phyloP scores from a whole-genome alignment of 2,797 vertebrate species.

The Enteromius treurensis region DNA sequence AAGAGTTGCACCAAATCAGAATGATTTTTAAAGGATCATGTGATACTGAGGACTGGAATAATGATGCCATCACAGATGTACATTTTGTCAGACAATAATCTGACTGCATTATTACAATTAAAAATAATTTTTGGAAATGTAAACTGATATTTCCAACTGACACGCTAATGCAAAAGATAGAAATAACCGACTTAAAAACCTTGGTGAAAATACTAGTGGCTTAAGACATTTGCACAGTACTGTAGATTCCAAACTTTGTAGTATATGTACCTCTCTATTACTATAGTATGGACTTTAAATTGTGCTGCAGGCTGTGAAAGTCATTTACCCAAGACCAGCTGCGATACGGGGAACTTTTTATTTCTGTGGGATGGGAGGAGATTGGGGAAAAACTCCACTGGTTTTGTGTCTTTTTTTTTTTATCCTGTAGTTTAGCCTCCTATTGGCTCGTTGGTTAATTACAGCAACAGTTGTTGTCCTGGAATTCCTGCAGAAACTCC shows the following conservation, averaged over 20 bases:
- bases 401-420: slow-evolving; percentile 48
- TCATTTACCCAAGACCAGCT: slow-evolving; percentile 59
- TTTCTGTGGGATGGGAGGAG: slow-evolving; percentile 54
- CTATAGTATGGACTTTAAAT: slow-evolving; percentile 56
- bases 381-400: slow-evolving; percentile 31
- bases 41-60: slow-evolving; percentile 1
- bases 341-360: slow-evolving; percentile 55
- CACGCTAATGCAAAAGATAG: too few species aligned
- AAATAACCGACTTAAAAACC: too few species aligned
- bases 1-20: background rate
- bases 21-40: background rate
- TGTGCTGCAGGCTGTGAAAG: slow-evolving; percentile 62
- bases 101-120: too few species aligned
- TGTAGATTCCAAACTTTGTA: slow-evolving; percentile 1
- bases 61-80: background rate
- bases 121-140: too few species aligned
- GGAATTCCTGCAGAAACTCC: slow-evolving; percentile 30
- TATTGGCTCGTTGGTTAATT: slow-evolving; percentile 54
- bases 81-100: background rate
- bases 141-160: too few species aligned
- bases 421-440: slow-evolving; percentile 51
- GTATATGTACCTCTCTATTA: slow-evolving; percentile 19
- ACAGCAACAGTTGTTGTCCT: slow-evolving; percentile 47
- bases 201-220: too few species aligned
- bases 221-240: too few species aligned